Evolutionary conservation across 1,140 invertebrate genomes (phyloP).

Genomic region (Drosophila ercepeae): DNA sequence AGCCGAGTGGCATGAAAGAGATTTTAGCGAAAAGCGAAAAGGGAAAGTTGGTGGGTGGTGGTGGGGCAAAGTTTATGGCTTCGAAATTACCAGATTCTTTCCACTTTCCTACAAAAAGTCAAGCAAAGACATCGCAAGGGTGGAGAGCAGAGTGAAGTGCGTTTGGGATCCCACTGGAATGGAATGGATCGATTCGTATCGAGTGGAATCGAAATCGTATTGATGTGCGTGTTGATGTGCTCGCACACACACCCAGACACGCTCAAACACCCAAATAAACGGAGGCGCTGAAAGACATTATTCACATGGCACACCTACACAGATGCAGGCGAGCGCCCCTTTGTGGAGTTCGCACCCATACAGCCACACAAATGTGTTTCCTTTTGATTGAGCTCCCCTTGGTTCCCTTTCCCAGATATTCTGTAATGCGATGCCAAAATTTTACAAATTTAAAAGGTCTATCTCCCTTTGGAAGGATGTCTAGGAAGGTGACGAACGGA

Average conservation of each 20-base stretch:
- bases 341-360: slow-evolving; percentile 20
- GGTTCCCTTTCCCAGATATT: background rate
- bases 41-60: slow-evolving; percentile 19
- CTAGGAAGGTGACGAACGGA: background rate
- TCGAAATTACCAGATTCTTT: slow-evolving; percentile 35
- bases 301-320: slow-evolving; percentile 71
- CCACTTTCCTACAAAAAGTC: background rate
- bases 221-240: slow-evolving; percentile 22
- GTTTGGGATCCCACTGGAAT: slow-evolving; percentile 36
- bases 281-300: slow-evolving; percentile 77
- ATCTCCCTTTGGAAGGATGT: too few species aligned
- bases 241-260: slow-evolving; percentile 24
- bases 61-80: slow-evolving; percentile 21
- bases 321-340: slow-evolving; percentile 24
- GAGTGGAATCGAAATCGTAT: slow-evolving; percentile 19
- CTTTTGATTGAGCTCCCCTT: slow-evolving; percentile 2
- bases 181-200: slow-evolving; percentile 27
- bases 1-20: slow-evolving; percentile 23
- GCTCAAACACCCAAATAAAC: slow-evolving; percentile 50
- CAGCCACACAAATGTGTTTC: slow-evolving; percentile 26
- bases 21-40: slow-evolving; percentile 47
- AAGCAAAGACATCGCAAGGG: slow-evolving; percentile 23
- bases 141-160: slow-evolving; percentile 52
- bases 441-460: slow-evolving; percentile 34
- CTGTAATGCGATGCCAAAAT: slow-evolving; percentile 78